Base-by-base conservation (phyloP, 2,797 vertebrate species). In the Molossus alvarezi region DNA sequence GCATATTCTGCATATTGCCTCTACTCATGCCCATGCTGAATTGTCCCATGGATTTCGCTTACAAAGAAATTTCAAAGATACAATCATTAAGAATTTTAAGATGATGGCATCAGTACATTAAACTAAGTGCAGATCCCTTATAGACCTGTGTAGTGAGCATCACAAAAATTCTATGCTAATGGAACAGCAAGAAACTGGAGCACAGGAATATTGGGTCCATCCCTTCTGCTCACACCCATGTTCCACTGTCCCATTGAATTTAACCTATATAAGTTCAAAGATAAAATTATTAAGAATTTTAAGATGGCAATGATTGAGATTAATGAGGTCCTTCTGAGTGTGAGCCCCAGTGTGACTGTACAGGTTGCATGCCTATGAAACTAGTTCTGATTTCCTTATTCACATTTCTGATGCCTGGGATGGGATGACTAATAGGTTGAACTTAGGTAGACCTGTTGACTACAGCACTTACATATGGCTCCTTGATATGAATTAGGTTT, bases 401-500 rank as follows among this genome's bases (percentile, higher is more conserved):
- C 8, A 37, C 3, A 60, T 86, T 91, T 95, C 65, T 88, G 53
- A 23, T 90, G 2, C 10, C 6, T 75, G 17, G 18, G 41, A 51
- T 92, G n/a, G 71, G 9, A 90, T 37, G 15, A 87, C n/a, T 91
- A 14, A 91, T 85, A 96, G 65, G 18, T 29, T 85, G 45, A 83
- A 64, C 37, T 86, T 33, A 79, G 1, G 4, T 75, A 20, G n/a
- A 33, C 13, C 76, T 95, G 14, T 71, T 94, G 48, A 90, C 14
- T 95, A 14, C 27, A 79, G 11, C 1, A 79, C 18, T 41, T 83
- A 71, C n/a, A 45, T n/a, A 20, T 92, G 51, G 18, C 15, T 41
- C 95, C 29, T 95, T 37, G 18, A 1, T 65, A 33, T 69, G 85
- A 69, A 10, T 82, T 88, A 53, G 29, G 8, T 10, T 72, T 95